These are phyloP conservation scores for Temnothorax unifasciatus DNA, from an alignment of 2,888 invertebrate genomes.

Conservation along the genomic window DNA sequence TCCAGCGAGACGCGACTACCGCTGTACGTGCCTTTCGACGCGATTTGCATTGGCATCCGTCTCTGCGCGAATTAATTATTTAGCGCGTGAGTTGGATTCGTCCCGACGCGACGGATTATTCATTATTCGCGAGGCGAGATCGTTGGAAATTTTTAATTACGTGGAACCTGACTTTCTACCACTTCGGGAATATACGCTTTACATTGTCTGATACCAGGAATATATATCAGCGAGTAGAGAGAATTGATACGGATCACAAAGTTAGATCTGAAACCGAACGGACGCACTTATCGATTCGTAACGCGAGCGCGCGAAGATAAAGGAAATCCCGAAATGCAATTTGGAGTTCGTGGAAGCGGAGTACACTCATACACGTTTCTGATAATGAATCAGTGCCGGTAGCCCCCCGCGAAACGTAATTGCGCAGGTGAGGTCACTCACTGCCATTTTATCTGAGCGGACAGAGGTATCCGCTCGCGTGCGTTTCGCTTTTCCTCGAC, in stretches of 20 bases:
- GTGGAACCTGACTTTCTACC: constrained; percentile 11
- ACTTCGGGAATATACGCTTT: neutral
- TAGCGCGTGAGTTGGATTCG: neutral
- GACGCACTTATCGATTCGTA: neutral
- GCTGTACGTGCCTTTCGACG: constrained; percentile 4
- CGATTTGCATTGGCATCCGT: constrained; percentile 32
- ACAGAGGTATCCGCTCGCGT: constrained; percentile 12
- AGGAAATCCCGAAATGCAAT: constrained; percentile 2
- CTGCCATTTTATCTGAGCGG: neutral
- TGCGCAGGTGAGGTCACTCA: constrained; percentile 70
- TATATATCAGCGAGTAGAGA: neutral
- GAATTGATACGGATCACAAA: neutral
- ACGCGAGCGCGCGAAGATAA: constrained; percentile 15
- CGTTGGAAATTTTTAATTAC: neutral
- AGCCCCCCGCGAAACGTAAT: constrained; percentile 30
- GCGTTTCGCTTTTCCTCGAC: constrained; percentile 10
- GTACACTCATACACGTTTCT: constrained; percentile 64
- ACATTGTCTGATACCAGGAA: neutral
- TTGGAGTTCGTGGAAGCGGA: constrained; percentile 16
- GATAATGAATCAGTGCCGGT: constrained; percentile 69
- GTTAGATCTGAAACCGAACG: neutral
- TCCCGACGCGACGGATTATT: neutral
- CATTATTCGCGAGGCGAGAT: constrained; percentile 21
- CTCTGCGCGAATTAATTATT: constrained; percentile 36
- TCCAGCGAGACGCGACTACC: neutral